Conservation (phyloP, 2,888 invertebrate species). For the Oegoconia quadripuncta region DNA sequence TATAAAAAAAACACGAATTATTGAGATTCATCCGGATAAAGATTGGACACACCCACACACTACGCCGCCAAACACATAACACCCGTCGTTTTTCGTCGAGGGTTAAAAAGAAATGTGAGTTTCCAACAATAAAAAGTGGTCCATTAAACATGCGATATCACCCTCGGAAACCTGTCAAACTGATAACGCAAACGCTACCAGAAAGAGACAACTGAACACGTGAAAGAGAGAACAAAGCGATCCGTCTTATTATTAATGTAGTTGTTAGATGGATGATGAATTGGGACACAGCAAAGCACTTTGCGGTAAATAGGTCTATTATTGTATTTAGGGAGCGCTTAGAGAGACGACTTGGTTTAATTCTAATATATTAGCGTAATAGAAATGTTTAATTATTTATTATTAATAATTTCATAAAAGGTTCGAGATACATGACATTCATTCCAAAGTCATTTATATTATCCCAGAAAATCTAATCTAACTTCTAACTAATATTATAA, state of each 20-base stretch:
- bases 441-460: too few species aligned
- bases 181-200: constrained; percentile 39
- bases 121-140: constrained; percentile 18
- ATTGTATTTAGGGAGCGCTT: constrained; percentile 61
- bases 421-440: too few species aligned
- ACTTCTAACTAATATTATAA: too few species aligned
- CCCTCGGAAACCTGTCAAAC: constrained; percentile 46
- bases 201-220: constrained; percentile 25
- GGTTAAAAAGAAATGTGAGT: constrained; percentile 14
- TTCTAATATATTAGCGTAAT: constrained; percentile 42
- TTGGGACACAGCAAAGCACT: constrained; percentile 74
- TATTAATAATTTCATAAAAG: too few species aligned
- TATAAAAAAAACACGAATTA: too few species aligned
- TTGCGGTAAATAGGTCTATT: constrained; percentile 62
- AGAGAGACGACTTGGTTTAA: constrained; percentile 48
- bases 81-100: too few species aligned
- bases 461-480: too few species aligned
- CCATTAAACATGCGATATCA: constrained; percentile 24
- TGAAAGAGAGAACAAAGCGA: constrained; percentile 42
- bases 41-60: too few species aligned
- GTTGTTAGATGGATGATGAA: constrained; percentile 63
- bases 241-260: constrained; percentile 69
- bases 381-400: too few species aligned
- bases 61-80: too few species aligned
- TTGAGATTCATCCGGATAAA: too few species aligned